A percentile compares a stretch with the other conserved stretches of the same genome.
Evolutionary conservation across 2,113 vertebrate genomes (phyloP).

Genomic region (Cololabis saira): DNA sequence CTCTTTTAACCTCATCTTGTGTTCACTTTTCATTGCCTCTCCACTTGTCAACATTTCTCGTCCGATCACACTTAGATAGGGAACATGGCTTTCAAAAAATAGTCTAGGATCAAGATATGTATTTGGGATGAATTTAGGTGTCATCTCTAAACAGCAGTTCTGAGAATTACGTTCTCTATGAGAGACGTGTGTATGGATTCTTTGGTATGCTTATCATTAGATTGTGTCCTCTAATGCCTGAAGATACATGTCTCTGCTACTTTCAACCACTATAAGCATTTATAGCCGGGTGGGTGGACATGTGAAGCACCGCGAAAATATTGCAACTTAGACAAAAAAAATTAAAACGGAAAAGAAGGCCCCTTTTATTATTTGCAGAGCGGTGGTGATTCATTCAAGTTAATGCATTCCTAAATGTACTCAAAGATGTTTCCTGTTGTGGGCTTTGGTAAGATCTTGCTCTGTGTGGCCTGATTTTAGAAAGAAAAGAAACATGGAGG

Average conservation of each 20-base stretch:
- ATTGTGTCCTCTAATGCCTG: slow-evolving; percentile 30
- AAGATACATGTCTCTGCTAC: slow-evolving; percentile 55
- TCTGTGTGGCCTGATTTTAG: slow-evolving; percentile 14
- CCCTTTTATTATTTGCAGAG: slow-evolving; percentile 34
- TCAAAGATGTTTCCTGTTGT: slow-evolving; percentile 15
- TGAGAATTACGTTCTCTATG: slow-evolving; percentile 24
- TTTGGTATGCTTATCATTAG: slow-evolving; percentile 22
- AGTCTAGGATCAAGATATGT: slow-evolving; percentile 17
- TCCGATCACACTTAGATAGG: slow-evolving; percentile 20
- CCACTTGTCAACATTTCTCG: slow-evolving; percentile 1
- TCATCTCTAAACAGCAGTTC: slow-evolving; percentile 19
- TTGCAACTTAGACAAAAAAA: slow-evolving; percentile 25
- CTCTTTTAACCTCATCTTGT: slow-evolving; percentile 19
- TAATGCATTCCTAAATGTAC: neutral
- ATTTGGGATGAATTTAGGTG: slow-evolving; percentile 2
- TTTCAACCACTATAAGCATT: slow-evolving; percentile 48
- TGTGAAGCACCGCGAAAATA: slow-evolving; percentile 42
- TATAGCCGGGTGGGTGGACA: slow-evolving; percentile 43
- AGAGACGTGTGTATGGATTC: slow-evolving; percentile 28
- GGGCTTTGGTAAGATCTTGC: slow-evolving; percentile 16
- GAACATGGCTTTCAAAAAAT: slow-evolving; percentile 19
- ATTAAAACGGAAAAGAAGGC: slow-evolving; percentile 33
- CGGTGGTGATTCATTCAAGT: slow-evolving; percentile 38
- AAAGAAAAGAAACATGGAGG: neutral
- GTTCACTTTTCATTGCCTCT: neutral